phyloP scores from a whole-genome alignment of 1,140 invertebrate genomes.

The Neodiprion pinetum region DNA sequence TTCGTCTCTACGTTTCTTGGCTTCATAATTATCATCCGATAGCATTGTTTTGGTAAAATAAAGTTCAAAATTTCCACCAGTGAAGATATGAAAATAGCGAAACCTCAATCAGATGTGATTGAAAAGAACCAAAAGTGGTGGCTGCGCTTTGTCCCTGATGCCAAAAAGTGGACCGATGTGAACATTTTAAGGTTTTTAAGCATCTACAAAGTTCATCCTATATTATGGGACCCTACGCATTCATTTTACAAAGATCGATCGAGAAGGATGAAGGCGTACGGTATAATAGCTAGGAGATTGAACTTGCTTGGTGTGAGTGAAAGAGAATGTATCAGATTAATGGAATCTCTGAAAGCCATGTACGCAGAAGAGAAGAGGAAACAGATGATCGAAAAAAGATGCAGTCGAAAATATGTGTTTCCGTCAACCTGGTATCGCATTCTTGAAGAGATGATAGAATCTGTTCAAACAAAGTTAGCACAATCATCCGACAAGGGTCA shows the following conservation, averaged over 20 bases:
- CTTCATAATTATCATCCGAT: no score
- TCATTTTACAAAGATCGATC: not conserved
- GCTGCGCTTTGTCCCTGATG: not conserved
- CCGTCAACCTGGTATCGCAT: not conserved
- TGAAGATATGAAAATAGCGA: not conserved
- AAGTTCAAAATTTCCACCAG: not conserved
- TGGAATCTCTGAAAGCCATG: not conserved
- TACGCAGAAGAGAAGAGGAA: not conserved
- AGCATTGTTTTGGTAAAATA: no score
- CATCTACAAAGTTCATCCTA: not conserved
- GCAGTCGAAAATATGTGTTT: not conserved
- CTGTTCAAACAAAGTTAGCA: not conserved
- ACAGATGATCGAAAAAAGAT: not conserved
- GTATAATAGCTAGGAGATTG: not conserved
- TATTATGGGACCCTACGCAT: not conserved
- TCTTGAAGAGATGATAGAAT: not conserved
- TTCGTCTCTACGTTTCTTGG: no score
- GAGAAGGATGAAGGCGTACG: not conserved
- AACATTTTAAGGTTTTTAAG: not conserved
- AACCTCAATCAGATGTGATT: not conserved
- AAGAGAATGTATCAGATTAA: slow-evolving; percentile 2
- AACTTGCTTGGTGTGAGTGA: not conserved
- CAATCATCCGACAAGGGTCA: not conserved
- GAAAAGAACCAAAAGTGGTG: not conserved
- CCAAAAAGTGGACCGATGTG: not conserved